These are phyloP conservation scores for Tetramorium bicarinatum DNA, from an alignment of 2,888 invertebrate species.

Conservation along the genomic window DNA sequence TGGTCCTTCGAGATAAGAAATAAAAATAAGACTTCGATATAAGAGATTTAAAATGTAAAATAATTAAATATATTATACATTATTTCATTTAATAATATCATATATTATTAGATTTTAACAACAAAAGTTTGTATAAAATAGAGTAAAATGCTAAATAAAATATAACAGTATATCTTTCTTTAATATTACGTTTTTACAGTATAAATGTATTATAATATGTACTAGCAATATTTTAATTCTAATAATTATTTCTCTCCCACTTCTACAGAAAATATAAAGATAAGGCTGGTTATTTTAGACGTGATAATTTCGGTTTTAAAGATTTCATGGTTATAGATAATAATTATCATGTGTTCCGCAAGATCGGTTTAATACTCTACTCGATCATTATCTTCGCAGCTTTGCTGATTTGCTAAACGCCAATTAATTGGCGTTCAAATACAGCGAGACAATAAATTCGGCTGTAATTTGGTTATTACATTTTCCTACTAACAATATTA, in stretches of 20 bases:
- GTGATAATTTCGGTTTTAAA: neutral
- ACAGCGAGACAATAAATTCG: slow-evolving; percentile 57
- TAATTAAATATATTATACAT: neutral
- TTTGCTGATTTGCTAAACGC: slow-evolving; percentile 67
- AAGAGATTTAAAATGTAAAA: neutral
- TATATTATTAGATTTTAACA: neutral
- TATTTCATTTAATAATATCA: neutral
- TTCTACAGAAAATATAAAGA: neutral
- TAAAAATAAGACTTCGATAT: neutral
- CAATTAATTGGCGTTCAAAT: slow-evolving; percentile 67
- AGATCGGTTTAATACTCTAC: slow-evolving; percentile 57
- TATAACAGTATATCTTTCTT: neutral
- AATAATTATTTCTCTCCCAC: neutral
- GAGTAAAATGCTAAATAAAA: neutral
- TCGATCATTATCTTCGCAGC: slow-evolving; percentile 42
- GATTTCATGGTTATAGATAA: neutral
- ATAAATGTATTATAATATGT: neutral
- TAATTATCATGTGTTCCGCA: slow-evolving; percentile 44
- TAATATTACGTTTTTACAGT: neutral
- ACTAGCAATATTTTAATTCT: neutral
- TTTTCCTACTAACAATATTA: slow-evolving; percentile 64
- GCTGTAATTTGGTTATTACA: slow-evolving; percentile 58
- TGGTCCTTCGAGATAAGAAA: neutral
- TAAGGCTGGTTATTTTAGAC: neutral
- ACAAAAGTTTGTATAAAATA: neutral